Evolutionary conservation across 2,113 vertebrate genomes (phyloP).

Genomic region (Triplophysa dalaica): DNA sequence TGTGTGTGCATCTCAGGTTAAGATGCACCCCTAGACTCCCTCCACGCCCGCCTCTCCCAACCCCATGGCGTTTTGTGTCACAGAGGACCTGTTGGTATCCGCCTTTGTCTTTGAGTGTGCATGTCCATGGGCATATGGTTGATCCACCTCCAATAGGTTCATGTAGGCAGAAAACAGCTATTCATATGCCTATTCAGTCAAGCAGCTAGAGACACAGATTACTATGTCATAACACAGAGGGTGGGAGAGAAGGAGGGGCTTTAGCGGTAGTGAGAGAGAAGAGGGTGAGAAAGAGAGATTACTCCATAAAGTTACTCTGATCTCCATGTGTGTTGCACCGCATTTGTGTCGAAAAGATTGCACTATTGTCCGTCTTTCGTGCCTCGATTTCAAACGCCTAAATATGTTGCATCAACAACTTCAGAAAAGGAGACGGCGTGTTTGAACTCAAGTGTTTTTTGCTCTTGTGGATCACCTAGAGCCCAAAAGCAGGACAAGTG

Average conservation of each 20-base stretch:
- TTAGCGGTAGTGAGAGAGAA: conserved; percentile 21
- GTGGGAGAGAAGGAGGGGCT: conserved; percentile 37
- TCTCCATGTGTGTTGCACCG: conserved; percentile 35
- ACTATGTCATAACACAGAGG: conserved; percentile 89
- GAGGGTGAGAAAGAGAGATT: conserved; percentile 38
- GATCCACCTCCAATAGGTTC: conserved; percentile 95
- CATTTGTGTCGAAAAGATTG: conserved; percentile 9
- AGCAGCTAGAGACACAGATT: conserved; percentile 89
- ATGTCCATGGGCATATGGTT: conserved; percentile 96
- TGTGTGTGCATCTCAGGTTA: conserved; percentile 50
- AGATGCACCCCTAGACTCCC: conserved; percentile 59
- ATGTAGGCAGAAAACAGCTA: conserved; percentile 99
- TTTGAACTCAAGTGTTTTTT: neutral
- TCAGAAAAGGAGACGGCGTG: neutral
- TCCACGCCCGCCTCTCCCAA: conserved; percentile 24
- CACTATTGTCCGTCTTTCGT: conserved; percentile 14
- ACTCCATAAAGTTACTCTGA: conserved; percentile 40
- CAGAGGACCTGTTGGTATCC: conserved; percentile 69
- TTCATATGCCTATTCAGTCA: conserved; percentile 90
- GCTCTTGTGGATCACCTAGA: neutral
- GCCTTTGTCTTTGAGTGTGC: conserved; percentile 77
- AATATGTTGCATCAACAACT: conserved; percentile 19
- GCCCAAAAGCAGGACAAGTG: neutral
- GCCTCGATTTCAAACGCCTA: conserved; percentile 3
- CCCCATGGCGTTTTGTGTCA: conserved; percentile 62